Evolutionary conservation across 1,140 invertebrate genomes (phyloP).

Genomic region (Atta colombica): DNA sequence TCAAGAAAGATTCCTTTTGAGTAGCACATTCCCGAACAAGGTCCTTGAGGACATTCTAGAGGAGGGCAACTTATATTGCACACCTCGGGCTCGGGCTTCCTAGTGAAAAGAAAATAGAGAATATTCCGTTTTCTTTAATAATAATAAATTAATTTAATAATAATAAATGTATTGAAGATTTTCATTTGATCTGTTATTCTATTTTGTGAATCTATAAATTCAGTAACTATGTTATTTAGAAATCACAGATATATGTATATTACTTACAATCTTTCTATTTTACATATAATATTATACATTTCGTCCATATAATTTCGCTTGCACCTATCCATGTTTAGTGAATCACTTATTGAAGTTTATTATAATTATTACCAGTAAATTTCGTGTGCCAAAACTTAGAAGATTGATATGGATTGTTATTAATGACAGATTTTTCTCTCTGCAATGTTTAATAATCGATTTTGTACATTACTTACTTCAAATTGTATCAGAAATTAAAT

Average conservation of each 20-base stretch:
- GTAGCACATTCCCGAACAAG: slow-evolving; percentile 77
- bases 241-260: background rate
- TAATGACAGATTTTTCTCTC: background rate
- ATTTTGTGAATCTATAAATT: background rate
- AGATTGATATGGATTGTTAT: background rate
- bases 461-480: slow-evolving; percentile 15
- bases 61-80: slow-evolving; percentile 80
- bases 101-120: slow-evolving; percentile 35
- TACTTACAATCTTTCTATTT: slow-evolving; percentile 74
- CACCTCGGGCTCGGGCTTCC: slow-evolving; percentile 78
- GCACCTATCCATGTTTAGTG: slow-evolving; percentile 58
- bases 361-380: background rate
- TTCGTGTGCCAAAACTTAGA: background rate
- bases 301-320: slow-evolving; percentile 76
- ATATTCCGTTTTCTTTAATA: background rate
- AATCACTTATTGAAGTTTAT: background rate
- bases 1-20: slow-evolving; percentile 64
- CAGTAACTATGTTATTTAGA: background rate
- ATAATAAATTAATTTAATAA: too few species aligned
- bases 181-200: background rate
- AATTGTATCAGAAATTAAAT: background rate
- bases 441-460: background rate
- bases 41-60: slow-evolving; percentile 77
- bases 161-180: background rate
- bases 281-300: slow-evolving; percentile 67